Conservation (phyloP, 1,140 invertebrate genomes). For the Cotesia vestalis region DNA sequence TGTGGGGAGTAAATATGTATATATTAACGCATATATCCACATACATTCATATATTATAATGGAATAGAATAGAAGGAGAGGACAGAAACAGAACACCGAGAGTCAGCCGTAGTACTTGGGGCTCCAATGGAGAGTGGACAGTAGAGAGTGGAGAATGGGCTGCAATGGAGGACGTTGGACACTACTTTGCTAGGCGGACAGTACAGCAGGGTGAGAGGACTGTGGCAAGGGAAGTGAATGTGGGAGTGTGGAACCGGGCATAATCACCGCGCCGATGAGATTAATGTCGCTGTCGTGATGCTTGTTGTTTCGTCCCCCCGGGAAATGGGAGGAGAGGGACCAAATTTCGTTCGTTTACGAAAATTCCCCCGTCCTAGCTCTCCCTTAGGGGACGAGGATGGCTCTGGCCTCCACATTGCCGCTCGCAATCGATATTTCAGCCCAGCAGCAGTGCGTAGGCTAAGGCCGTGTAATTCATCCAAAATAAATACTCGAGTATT, state of each 20-base stretch:
- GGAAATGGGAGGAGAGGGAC: constrained; percentile 9
- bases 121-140: constrained; percentile 14
- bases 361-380: constrained; percentile 9
- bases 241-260: constrained; percentile 45
- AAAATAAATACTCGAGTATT: constrained; percentile 8
- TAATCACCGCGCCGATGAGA: constrained; percentile 57
- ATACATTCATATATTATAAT: too few species aligned
- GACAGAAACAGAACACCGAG: not conserved
- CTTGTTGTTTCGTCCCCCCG: constrained; percentile 35
- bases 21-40: too few species aligned
- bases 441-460: not conserved
- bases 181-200: not conserved
- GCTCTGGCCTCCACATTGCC: not conserved
- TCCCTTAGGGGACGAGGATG: not conserved
- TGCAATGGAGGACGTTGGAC: not conserved
- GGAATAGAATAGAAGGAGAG: too few species aligned
- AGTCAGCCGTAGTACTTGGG: not conserved
- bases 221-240: not conserved
- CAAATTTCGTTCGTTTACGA: constrained; percentile 37
- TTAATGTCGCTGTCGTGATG: constrained; percentile 49
- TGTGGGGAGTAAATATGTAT: too few species aligned
- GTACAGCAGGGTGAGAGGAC: not conserved
- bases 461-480: not conserved
- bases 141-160: not conserved
- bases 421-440: constrained; percentile 11